phyloP scores from a whole-genome alignment of 2,113 vertebrate species.

The Galeopterus variegatus region DNA sequence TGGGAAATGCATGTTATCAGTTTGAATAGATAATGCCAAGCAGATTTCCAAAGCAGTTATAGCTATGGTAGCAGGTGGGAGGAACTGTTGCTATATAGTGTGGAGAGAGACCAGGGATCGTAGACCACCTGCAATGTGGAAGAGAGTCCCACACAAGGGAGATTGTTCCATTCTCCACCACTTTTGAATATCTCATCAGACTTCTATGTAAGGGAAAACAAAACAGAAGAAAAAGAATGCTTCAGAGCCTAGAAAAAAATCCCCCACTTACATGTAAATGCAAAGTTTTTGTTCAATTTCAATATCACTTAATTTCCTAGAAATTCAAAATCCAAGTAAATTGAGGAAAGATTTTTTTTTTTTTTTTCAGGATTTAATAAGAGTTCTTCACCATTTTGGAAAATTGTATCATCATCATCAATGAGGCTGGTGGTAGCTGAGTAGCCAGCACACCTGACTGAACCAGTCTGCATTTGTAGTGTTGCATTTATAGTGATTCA shows the following conservation, averaged over 20 bases:
- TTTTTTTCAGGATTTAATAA: neutral
- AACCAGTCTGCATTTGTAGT: neutral
- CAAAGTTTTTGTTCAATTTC: neutral
- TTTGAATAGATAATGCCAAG: neutral
- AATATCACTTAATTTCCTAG: neutral
- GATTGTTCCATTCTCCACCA: neutral
- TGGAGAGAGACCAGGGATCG: neutral
- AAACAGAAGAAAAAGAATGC: neutral
- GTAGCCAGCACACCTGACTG: neutral
- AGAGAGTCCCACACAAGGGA: neutral
- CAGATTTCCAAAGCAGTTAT: neutral
- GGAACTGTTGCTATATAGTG: neutral
- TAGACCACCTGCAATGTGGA: neutral
- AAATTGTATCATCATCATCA: neutral
- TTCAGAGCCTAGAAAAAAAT: neutral
- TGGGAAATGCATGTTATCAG: neutral
- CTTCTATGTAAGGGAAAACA: neutral
- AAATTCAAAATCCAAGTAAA: constrained; percentile 5
- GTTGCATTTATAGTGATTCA: neutral
- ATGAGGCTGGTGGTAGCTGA: neutral
- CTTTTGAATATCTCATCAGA: neutral
- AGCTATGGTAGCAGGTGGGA: neutral
- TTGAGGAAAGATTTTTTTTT: neutral
- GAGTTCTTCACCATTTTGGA: neutral
- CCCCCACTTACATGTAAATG: neutral